Conservation (phyloP, 2,888 invertebrate species). For the Agonopterix arenella region DNA sequence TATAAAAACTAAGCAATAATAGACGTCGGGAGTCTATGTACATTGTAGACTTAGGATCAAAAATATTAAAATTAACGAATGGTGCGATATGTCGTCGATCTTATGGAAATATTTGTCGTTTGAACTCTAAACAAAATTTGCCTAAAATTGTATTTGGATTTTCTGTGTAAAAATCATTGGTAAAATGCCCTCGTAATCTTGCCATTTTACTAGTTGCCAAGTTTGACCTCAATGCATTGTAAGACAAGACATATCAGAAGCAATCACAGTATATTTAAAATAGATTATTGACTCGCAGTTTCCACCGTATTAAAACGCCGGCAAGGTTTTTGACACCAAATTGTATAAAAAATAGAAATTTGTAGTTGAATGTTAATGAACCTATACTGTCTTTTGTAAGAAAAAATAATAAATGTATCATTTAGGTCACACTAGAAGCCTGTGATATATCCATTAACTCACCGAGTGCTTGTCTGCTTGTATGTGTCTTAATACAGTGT, state of each 20-base stretch:
- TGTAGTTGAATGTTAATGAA: constrained; percentile 27
- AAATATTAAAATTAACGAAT: constrained; percentile 60
- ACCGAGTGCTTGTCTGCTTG: constrained; percentile 58
- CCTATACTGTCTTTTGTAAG: constrained; percentile 37
- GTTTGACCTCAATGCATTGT: constrained; percentile 31
- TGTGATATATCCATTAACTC: constrained; percentile 68
- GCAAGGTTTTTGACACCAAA: constrained; percentile 34
- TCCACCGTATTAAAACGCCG: not conserved
- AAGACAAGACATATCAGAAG: constrained; percentile 66
- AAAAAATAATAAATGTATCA: constrained; percentile 38
- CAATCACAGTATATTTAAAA: constrained; percentile 37
- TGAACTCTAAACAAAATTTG: constrained; percentile 54
- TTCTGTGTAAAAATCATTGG: constrained; percentile 53
- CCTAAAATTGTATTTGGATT: constrained; percentile 65
- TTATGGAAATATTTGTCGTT: constrained; percentile 57
- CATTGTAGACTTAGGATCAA: constrained; percentile 68
- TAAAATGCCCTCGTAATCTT: constrained; percentile 52
- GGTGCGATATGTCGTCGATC: constrained; percentile 70
- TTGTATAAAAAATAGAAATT: constrained; percentile 26
- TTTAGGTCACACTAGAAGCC: constrained; percentile 68
- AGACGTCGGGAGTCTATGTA: constrained; percentile 69
- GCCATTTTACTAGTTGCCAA: constrained; percentile 40
- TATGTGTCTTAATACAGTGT: constrained; percentile 54
- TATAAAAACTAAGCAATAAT: constrained; percentile 76
- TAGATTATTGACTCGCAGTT: constrained; percentile 10